Conservation (phyloP, 2,888 invertebrate species). For the Pilophorus perplexus region DNA sequence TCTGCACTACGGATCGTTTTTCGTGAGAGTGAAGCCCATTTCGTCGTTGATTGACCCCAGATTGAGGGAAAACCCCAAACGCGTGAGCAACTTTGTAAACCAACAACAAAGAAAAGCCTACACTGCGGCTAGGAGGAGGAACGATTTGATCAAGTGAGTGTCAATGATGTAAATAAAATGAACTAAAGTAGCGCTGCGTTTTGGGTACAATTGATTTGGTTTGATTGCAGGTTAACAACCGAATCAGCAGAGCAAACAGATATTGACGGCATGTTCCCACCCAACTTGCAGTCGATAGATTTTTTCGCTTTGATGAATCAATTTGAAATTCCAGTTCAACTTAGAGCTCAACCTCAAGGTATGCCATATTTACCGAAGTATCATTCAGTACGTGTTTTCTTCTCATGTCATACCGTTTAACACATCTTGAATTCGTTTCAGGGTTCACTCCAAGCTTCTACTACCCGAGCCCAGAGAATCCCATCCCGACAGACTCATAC, state of each 20-base stretch:
- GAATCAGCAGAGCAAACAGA: not conserved
- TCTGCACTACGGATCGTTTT: constrained; percentile 28
- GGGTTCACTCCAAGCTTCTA: constrained; percentile 26
- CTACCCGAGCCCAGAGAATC: not conserved
- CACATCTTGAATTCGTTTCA: no score
- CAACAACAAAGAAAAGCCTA: constrained; percentile 3
- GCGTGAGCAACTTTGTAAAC: not conserved
- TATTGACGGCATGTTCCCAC: constrained; percentile 26
- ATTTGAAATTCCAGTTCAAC: constrained; percentile 29
- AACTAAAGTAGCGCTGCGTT: no score
- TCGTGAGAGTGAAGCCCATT: constrained; percentile 18
- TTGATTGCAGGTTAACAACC: not conserved
- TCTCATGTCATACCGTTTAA: no score
- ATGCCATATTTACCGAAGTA: not conserved
- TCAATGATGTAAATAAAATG: no score
- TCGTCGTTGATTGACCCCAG: not conserved
- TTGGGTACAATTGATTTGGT: no score
- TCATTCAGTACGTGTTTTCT: no score
- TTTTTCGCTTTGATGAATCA: constrained; percentile 24
- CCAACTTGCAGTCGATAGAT: constrained; percentile 20
- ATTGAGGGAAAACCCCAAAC: not conserved
- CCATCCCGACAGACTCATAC: constrained; percentile 28
- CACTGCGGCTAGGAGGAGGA: not conserved
- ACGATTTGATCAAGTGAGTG: constrained; percentile 2
- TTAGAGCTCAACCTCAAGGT: constrained; percentile 31